These are phyloP conservation scores for Tauraco hartlaubi DNA, from an alignment of 2,797 vertebrate genomes.

Conservation along the genomic window DNA sequence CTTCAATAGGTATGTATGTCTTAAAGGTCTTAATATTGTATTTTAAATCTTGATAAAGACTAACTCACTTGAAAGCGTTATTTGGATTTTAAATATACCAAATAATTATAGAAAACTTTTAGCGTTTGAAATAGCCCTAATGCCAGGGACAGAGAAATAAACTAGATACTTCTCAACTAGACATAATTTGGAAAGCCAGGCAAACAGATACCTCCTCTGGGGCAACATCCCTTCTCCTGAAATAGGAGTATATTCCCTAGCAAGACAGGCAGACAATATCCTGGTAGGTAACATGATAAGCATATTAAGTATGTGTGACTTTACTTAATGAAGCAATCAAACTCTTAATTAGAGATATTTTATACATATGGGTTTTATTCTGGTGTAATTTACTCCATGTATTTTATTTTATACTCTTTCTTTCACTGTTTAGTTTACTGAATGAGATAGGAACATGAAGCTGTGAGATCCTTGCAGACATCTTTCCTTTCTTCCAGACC, in stretches of 20 bases:
- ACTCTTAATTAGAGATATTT: not conserved
- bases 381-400: not conserved
- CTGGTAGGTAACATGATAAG: not conserved
- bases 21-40: not conserved
- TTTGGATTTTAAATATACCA: not conserved
- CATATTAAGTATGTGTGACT: not conserved
- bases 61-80: not conserved
- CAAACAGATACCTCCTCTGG: not conserved
- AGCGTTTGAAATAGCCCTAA: not conserved
- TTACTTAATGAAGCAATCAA: not conserved
- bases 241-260: not conserved
- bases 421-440: not conserved
- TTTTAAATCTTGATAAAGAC: not conserved
- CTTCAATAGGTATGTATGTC: rapidly evolving
- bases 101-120: not conserved
- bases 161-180: not conserved
- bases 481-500: not conserved
- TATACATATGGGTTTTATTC: not conserved
- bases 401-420: not conserved
- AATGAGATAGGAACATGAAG: not conserved
- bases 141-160: not conserved
- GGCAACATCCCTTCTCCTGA: not conserved
- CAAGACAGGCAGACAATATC: not conserved
- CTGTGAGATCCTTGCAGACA: not conserved
- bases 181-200: not conserved